A percentile compares a stretch with the other conserved stretches of the same genome.
Evolutionary conservation across 1,140 invertebrate species (phyloP).

Genomic region (Anthonomus grandis): DNA sequence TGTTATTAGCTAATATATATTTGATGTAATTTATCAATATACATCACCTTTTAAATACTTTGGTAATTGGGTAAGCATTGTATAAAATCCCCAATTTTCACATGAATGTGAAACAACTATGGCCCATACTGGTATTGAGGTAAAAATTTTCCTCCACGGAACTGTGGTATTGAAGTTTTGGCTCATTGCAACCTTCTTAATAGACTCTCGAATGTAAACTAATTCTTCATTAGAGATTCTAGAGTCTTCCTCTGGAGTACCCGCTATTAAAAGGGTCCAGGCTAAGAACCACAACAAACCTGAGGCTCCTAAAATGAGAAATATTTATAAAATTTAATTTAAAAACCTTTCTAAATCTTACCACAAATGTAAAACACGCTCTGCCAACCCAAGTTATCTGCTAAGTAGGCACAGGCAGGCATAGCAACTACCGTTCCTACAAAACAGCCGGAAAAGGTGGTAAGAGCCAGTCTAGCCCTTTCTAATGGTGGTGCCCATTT

Average conservation of each 20-base stretch:
- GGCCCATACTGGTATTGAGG: constrained; percentile 84
- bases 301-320: constrained; percentile 52
- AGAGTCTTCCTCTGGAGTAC: constrained; percentile 73
- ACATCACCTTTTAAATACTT: constrained; percentile 84
- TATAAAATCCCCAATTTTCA: constrained; percentile 96
- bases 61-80: constrained; percentile 83
- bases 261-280: constrained; percentile 70
- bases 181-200: constrained; percentile 27
- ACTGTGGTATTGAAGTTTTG: constrained; percentile 42
- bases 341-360: constrained; percentile 36
- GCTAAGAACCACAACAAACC: constrained; percentile 68
- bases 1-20: too few species aligned
- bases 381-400: constrained; percentile 76
- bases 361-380: constrained; percentile 89
- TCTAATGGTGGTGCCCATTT: constrained; percentile 84
- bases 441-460: constrained; percentile 80
- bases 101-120: constrained; percentile 87
- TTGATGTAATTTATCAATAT: too few species aligned
- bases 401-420: constrained; percentile 70
- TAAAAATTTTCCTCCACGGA: constrained; percentile 79
- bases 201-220: constrained; percentile 65
- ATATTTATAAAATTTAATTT: not conserved
- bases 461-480: constrained; percentile 71
- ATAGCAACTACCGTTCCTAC: constrained; percentile 82
- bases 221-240: constrained; percentile 71